Evolutionary conservation across 2,113 vertebrate species (phyloP), one percentile per base, ranked within the genome.

Genomic region (Progne subis): DNA sequence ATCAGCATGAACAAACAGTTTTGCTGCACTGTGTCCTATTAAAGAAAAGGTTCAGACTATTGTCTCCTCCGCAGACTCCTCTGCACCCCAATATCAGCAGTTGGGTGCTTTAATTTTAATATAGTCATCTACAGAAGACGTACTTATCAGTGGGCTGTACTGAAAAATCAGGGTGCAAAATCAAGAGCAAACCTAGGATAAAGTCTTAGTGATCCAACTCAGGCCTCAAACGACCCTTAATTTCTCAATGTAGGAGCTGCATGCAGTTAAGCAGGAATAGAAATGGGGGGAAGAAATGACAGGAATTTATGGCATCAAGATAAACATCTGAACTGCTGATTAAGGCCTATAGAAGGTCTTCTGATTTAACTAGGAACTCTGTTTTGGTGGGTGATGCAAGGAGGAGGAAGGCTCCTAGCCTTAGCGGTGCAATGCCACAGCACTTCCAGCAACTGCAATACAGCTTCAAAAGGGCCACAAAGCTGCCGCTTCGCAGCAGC

Each of bases 401-500:
- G 32, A 80, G 46, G 63, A 69, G 63, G 32, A 63, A 11, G 59
- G 32, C 41, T 95, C 64, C 64, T 3, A 17, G 85, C 60, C 88
- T 55, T 61, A 70, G 44, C 3, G 3, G 23, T 80, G 77, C 56
- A 81, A 18, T 3, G 20, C 49, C 81, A 53, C 50, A 53, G 44
- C 56, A 53, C 71, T 75, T 61, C 87, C 28, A 92, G 80, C 60
- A 81, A 88, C 71, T 82, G 82, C 88, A 92, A 2, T 16, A 32
- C 64, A 61, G 65, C 69, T 95, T 92, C 95, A 49, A 56, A 97
- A 94, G 97, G 92, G 87, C 88, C 72, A 71, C 92, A 96, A 96
- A 97, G 97, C 96, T 95, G 96, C 93, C 19, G 57, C 82, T 82
- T 84, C 90, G 1, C 97, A 97, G 95, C 57, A 13, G 81, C 71